Percentiles rank a stretch among this genome's conserved stretches.
phyloP scores from a whole-genome alignment of 2,888 invertebrate genomes.

The Lamproptera curius region DNA sequence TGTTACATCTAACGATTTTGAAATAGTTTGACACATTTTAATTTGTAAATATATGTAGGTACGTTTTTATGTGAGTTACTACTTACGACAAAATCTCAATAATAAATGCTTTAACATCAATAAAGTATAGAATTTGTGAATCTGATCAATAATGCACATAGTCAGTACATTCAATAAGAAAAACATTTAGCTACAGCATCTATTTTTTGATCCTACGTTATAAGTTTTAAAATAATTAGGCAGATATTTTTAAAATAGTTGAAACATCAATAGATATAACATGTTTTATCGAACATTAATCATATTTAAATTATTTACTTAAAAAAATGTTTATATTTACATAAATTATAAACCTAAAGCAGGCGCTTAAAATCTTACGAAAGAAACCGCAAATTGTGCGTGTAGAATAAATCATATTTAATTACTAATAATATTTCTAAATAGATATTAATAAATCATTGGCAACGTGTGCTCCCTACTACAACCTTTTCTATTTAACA shows the following conservation, averaged over 20 bases:
- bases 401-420: too few relatives aligned
- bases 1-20: too few relatives aligned
- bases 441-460: too few relatives aligned
- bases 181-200: not conserved
- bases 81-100: not conserved
- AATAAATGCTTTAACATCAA: conserved; percentile 9
- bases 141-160: not conserved
- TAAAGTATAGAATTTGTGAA: conserved; percentile 1
- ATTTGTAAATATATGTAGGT: not conserved
- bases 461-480: not conserved
- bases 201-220: not conserved
- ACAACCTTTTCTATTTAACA: conserved; percentile 10
- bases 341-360: not conserved
- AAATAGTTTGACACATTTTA: not conserved
- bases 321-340: not conserved
- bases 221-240: not conserved
- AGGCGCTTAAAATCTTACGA: too few relatives aligned
- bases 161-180: not conserved
- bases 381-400: not conserved
- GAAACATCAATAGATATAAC: too few relatives aligned
- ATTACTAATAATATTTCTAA: too few relatives aligned
- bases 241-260: too few relatives aligned
- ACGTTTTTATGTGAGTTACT: not conserved
- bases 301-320: not conserved
- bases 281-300: too few relatives aligned